Conservation (phyloP, 2,113 vertebrate species). For the Chamaetylas fuelleborni region DNA sequence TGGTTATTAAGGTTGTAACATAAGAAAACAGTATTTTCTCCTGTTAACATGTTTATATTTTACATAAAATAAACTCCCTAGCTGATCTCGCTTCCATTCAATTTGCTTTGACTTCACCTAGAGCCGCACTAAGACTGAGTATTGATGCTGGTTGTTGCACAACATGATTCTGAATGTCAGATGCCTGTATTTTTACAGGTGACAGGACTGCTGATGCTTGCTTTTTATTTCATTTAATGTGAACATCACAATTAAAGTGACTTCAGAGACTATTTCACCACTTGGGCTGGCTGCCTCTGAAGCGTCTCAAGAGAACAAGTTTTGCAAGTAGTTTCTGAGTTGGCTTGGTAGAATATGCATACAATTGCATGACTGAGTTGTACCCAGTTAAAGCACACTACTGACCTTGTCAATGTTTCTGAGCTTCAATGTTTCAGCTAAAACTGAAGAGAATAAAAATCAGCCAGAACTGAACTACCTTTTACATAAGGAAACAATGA, state of each 20-base stretch:
- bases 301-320: neutral
- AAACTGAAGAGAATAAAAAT: slow-evolving; percentile 5
- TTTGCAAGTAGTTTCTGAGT: neutral
- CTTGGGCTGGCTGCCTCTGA: neutral
- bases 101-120: neutral
- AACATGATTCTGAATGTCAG: neutral
- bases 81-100: neutral
- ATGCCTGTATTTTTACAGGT: neutral
- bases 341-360: neutral
- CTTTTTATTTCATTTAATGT: neutral
- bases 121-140: neutral
- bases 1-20: slow-evolving; percentile 56
- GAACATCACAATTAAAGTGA: neutral
- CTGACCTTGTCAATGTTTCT: neutral
- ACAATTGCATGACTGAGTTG: neutral
- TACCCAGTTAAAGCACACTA: neutral
- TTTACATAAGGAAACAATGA: neutral
- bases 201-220: neutral
- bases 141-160: neutral
- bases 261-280: neutral
- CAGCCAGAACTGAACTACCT: neutral
- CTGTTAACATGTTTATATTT: slow-evolving; percentile 61
- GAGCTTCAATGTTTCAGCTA: neutral
- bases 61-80: slow-evolving; percentile 58
- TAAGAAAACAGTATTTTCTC: slow-evolving; percentile 51